These are phyloP conservation scores for Mantis religiosa DNA, from an alignment of 2,888 invertebrate genomes.

Conservation along the genomic window DNA sequence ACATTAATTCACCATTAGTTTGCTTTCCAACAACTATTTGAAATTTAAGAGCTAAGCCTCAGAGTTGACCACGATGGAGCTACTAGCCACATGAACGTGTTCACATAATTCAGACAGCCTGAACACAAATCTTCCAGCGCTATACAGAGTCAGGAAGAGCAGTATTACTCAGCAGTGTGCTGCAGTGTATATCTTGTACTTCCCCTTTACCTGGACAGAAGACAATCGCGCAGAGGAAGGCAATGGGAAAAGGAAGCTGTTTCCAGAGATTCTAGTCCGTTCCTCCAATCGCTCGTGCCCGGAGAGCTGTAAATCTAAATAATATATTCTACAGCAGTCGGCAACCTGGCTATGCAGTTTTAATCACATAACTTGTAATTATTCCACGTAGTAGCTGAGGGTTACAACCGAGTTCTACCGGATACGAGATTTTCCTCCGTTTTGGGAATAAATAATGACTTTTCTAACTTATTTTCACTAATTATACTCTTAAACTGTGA, in stretches of 20 bases:
- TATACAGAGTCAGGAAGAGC: neutral
- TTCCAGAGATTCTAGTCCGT: neutral
- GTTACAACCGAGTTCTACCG: neutral
- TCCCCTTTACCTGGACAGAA: neutral
- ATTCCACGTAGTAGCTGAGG: neutral
- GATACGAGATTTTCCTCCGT: neutral
- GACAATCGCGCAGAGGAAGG: neutral
- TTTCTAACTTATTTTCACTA: neutral
- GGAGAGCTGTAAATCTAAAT: neutral
- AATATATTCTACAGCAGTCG: neutral
- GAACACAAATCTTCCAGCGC: neutral
- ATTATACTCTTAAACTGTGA: neutral
- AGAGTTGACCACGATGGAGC: too few species aligned
- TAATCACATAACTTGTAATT: slow-evolving; percentile 13
- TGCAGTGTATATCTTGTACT: neutral
- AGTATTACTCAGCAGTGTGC: neutral
- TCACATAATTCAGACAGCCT: neutral
- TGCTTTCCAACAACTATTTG: too few species aligned
- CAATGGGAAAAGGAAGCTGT: neutral
- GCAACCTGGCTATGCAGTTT: slow-evolving; percentile 2
- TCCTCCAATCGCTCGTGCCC: neutral
- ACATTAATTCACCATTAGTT: too few species aligned
- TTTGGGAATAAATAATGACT: neutral
- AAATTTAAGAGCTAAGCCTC: too few species aligned
- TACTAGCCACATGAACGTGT: neutral